A percentile compares a stretch with the other conserved stretches of the same genome.
phyloP scores from a whole-genome alignment of 2,113 vertebrate species.

The Cranoglanis bouderius region DNA sequence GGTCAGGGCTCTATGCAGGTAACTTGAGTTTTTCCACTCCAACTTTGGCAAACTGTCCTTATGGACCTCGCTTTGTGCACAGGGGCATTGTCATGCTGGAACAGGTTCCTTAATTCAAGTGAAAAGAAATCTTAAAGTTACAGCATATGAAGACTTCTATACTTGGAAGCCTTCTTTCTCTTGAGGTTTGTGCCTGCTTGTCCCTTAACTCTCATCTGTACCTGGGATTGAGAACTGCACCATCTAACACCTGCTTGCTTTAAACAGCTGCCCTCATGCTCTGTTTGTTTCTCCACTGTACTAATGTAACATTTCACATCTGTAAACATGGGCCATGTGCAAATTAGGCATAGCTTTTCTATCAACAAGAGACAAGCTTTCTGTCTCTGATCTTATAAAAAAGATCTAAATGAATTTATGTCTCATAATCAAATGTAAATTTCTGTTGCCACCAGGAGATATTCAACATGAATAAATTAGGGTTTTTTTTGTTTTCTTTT shows the following conservation, averaged over 20 bases:
- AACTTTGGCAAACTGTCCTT: neutral
- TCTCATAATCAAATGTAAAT: conserved; percentile 33
- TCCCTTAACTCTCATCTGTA: neutral
- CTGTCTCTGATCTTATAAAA: conserved; percentile 21
- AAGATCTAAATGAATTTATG: conserved; percentile 12
- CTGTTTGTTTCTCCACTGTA: neutral
- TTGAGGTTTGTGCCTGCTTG: neutral
- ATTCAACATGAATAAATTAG: conserved; percentile 14
- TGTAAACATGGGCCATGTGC: neutral
- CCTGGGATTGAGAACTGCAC: neutral
- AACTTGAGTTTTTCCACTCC: neutral
- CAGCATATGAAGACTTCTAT: neutral
- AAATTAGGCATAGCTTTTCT: conserved; percentile 1
- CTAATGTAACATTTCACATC: neutral
- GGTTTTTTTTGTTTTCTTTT: neutral
- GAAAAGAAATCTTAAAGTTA: neutral
- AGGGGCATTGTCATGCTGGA: neutral
- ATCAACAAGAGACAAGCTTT: conserved; percentile 3
- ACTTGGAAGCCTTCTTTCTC: neutral
- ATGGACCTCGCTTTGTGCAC: neutral
- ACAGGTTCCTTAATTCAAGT: neutral
- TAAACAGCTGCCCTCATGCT: neutral
- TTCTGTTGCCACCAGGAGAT: conserved; percentile 13
- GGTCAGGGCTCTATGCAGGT: neutral
- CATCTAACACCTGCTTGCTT: neutral